phyloP scores from a whole-genome alignment of 2,113 vertebrate species.

The Thunnus maccoyii region DNA sequence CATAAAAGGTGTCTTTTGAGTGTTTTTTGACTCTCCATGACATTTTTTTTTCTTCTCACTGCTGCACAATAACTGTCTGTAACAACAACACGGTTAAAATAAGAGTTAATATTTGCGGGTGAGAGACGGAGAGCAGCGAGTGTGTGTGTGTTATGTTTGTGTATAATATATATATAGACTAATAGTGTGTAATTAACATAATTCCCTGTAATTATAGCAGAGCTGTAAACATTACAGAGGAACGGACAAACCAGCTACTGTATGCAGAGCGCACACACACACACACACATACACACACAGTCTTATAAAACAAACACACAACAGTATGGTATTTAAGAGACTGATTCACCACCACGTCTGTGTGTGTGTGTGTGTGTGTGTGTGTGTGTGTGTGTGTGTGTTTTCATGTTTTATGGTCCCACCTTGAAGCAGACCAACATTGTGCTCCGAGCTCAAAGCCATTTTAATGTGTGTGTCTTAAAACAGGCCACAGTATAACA shows the following conservation, averaged over 20 bases:
- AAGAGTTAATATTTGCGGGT: not conserved
- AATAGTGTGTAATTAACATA: constrained; percentile 61
- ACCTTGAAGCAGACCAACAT: constrained; percentile 38
- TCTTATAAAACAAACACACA: constrained; percentile 49
- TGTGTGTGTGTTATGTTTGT: constrained; percentile 31
- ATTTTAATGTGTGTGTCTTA: constrained; percentile 50
- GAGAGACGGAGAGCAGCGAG: not conserved
- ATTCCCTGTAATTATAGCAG: constrained; percentile 57
- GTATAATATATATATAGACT: constrained; percentile 1
- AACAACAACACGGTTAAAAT: constrained; percentile 7
- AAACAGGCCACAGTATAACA: constrained; percentile 41
- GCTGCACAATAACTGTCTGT: not conserved
- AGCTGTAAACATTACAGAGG: constrained; percentile 58
- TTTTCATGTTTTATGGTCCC: constrained; percentile 43
- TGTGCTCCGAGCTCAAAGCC: constrained; percentile 15
- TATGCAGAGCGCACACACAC: constrained; percentile 10
- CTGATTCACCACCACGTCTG: constrained; percentile 33
- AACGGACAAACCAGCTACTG: constrained; percentile 62
- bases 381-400: not conserved
- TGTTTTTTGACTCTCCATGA: not conserved
- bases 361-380: not conserved
- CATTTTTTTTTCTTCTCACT: not conserved
- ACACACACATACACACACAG: constrained; percentile 29
- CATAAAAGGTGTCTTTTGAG: not conserved
- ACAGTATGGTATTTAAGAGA: constrained; percentile 44